Conservation (phyloP, 2,797 vertebrate genomes). For the Steatocranus sp. region DNA sequence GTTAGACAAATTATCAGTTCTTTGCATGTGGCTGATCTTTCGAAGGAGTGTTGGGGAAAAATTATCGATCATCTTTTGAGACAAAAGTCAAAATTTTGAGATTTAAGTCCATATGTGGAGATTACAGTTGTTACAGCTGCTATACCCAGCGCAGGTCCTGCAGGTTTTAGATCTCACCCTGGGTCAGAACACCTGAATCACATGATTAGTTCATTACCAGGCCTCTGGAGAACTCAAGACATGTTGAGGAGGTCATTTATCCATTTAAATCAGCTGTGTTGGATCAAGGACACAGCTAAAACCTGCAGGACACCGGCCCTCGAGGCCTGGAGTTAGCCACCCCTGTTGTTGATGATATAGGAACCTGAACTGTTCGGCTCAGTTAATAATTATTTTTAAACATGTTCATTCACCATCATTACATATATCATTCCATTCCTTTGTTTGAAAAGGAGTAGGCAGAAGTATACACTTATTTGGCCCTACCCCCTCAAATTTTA, state of each 20-base stretch:
- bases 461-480: neutral
- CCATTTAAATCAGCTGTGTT: rapidly evolving
- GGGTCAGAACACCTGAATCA: neutral
- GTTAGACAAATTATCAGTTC: neutral
- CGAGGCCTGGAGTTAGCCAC: rapidly evolving
- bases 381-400: neutral
- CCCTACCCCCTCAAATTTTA: neutral
- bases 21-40: neutral
- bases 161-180: neutral
- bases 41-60: rapidly evolving
- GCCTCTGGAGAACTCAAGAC: rapidly evolving
- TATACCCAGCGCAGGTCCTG: neutral
- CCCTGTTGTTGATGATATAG: rapidly evolving
- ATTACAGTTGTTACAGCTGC: neutral
- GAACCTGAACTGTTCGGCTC: neutral
- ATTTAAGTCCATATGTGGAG: neutral
- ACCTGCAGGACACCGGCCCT: rapidly evolving
- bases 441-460: neutral
- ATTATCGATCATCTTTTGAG: rapidly evolving
- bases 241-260: rapidly evolving
- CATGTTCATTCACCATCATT: rapidly evolving
- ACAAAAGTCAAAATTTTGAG: rapidly evolving
- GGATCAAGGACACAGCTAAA: rapidly evolving
- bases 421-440: rapidly evolving
- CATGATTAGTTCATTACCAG: rapidly evolving